A percentile compares a stretch with the other conserved stretches of the same genome.
Conservation (phyloP, 2,113 vertebrate genomes). For the Parotia lawesii region DNA sequence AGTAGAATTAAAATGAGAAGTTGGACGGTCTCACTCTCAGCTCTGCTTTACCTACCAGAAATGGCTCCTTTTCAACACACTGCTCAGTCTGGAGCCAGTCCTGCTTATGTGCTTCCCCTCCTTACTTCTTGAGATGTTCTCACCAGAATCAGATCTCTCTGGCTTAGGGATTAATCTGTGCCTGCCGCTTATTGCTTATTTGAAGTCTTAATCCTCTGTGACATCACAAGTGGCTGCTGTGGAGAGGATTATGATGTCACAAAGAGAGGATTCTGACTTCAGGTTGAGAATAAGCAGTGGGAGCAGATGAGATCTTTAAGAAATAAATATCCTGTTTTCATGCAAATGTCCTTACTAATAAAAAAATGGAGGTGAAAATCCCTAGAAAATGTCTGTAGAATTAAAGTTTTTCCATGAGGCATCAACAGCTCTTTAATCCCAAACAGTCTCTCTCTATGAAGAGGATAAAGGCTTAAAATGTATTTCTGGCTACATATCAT, state of each 20-base stretch:
- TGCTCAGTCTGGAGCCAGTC: conserved; percentile 21
- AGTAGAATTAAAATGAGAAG: background rate
- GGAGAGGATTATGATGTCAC: conserved; percentile 65
- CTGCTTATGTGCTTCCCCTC: conserved; percentile 32
- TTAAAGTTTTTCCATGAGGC: conserved; percentile 61
- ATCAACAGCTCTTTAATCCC: conserved; percentile 60
- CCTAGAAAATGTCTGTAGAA: conserved; percentile 50
- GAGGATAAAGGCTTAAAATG: conserved; percentile 61
- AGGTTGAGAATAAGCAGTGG: conserved; percentile 45
- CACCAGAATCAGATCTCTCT: conserved; percentile 53
- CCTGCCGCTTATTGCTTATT: conserved; percentile 53
- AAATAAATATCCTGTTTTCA: conserved; percentile 53
- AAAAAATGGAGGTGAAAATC: conserved; percentile 59
- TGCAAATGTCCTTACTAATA: conserved; percentile 39
- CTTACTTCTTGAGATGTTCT: conserved; percentile 56
- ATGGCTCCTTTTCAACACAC: background rate
- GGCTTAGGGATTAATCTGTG: conserved; percentile 48
- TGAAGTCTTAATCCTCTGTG: conserved; percentile 62
- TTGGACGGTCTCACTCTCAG: background rate
- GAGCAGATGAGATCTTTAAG: conserved; percentile 43
- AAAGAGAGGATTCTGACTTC: conserved; percentile 62
- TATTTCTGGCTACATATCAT: conserved; percentile 62
- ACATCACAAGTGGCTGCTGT: conserved; percentile 60
- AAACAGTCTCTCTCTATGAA: conserved; percentile 53
- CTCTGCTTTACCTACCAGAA: background rate